phyloP scores from a whole-genome alignment of 2,113 vertebrate species.

The Cercopithecus mona region DNA sequence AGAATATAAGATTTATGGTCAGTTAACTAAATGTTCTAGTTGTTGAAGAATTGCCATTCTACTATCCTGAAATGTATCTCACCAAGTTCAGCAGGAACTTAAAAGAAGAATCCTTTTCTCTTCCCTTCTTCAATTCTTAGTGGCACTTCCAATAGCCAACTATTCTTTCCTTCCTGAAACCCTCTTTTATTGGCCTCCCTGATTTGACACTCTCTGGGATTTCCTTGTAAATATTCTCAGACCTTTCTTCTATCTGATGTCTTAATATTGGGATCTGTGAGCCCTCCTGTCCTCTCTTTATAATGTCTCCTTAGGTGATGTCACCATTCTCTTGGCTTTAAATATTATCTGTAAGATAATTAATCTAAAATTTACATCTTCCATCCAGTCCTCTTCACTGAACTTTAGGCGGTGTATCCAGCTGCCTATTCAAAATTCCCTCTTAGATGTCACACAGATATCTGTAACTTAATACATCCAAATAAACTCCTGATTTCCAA shows the following conservation, averaged over 20 bases:
- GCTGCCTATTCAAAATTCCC: background rate
- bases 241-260: background rate
- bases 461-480: background rate
- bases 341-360: background rate
- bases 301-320: background rate
- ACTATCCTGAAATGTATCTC: background rate
- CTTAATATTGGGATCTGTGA: background rate
- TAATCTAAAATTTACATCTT: background rate
- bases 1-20: background rate
- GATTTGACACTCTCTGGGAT: background rate
- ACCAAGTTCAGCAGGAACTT: background rate
- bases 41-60: background rate
- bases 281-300: background rate
- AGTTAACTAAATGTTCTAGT: background rate
- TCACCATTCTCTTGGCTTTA: background rate
- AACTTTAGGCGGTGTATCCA: background rate
- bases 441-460: background rate
- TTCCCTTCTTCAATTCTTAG: rapidly evolving
- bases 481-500: background rate
- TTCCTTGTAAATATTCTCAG: background rate
- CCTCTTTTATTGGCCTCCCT: background rate
- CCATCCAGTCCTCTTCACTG: background rate
- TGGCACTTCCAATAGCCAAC: background rate
- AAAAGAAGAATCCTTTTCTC: background rate
- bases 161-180: background rate